phyloP scores from a whole-genome alignment of 2,113 vertebrate species.

The Oxygymnocypris stewartii region DNA sequence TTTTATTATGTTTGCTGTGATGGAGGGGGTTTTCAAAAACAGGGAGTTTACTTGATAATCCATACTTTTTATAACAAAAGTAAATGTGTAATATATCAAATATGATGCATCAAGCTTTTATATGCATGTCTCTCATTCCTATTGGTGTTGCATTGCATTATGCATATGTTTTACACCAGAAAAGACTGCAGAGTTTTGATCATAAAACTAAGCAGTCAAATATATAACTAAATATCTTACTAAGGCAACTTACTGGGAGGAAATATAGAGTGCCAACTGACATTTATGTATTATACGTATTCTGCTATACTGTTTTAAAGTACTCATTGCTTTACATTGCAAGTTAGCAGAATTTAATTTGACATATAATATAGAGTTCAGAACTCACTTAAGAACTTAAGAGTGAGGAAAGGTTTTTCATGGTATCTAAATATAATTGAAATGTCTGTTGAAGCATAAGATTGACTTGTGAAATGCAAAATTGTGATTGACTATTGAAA shows the following conservation, averaged over 20 bases:
- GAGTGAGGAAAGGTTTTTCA: not conserved
- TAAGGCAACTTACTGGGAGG: not conserved
- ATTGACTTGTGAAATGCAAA: not conserved
- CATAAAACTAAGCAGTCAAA: not conserved
- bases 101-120: too few relatives aligned
- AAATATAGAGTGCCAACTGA: not conserved
- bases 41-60: not conserved
- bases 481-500: not conserved
- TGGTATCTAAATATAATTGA: not conserved
- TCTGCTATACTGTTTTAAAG: not conserved
- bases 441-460: conserved; percentile 1
- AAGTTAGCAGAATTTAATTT: not conserved
- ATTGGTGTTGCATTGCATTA: too few relatives aligned
- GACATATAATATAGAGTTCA: not conserved
- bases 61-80: not conserved
- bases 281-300: not conserved
- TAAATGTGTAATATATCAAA: too few relatives aligned
- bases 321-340: too few relatives aligned
- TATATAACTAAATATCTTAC: not conserved
- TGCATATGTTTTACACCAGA: too few relatives aligned
- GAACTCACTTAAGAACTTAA: not conserved
- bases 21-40: not conserved
- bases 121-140: too few relatives aligned
- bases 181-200: too few relatives aligned
- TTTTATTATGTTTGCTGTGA: not conserved